Evolutionary conservation across 2,113 vertebrate species (phyloP), one percentile per base, ranked within the genome.

Genomic region (Caloenas nicobarica): DNA sequence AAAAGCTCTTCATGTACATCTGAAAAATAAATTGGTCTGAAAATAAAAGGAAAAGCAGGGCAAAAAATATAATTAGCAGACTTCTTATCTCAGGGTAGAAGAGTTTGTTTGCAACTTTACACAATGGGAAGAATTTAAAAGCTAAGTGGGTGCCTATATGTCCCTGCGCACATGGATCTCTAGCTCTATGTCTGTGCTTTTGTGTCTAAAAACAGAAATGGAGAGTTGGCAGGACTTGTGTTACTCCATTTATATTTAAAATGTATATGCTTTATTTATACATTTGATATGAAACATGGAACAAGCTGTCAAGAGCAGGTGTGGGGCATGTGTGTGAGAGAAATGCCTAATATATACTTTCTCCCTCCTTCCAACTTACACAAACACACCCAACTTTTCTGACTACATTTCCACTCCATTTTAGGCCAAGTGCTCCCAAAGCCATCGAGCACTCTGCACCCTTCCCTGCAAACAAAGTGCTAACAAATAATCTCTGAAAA

Each of bases 221-320:
- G 86, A 73, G 95, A 87, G 73, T 56, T 96, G 93, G 92, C 92
- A 96, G 81, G 25, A 53, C 23, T 84, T 58, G 73, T 48, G 51
- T 58, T 93, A 40, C 83, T 89, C 77, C 7, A 5, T 93, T 94
- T 94, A 44, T 65, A 33, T 44, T 61, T 91, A 92, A 93, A 88
- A 96, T 85, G 81, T 93, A 81, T 96, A 94, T 94, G 69, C 12
- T 9, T 84, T 94, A 93, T 91, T 93, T 96, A 95, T 94, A 94
- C 88, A 79, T 89, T 97, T 87, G 92, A 93, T 95, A 87, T 10
- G 51, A 95, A 94, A 93, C 95, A 94, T 89, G 78, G 89, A 92
- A 85, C 77, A 81, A 84, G 89, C 93, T 96, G 96, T 97, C 95
- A 96, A 54, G 91, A 84, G 94, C 95, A 96, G 92, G 95, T 96